phyloP scores from a whole-genome alignment of 2,888 invertebrate species.

The Chesias legatella region DNA sequence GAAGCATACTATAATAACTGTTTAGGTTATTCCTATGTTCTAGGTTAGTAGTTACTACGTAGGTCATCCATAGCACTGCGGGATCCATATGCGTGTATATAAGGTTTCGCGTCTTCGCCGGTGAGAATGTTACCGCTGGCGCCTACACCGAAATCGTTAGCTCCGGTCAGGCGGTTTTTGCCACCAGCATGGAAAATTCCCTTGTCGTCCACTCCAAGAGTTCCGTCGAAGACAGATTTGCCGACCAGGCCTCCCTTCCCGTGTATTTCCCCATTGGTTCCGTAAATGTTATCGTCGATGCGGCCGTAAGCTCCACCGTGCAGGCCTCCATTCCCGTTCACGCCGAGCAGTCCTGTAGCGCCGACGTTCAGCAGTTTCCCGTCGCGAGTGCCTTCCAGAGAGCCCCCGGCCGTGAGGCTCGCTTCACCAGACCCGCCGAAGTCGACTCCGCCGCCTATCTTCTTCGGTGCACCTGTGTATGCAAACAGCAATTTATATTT shows the following conservation, averaged over 20 bases:
- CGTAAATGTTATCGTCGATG: neutral
- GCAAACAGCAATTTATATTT: no score
- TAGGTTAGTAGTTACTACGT: no score
- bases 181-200: neutral
- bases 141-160: neutral
- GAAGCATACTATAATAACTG: no score
- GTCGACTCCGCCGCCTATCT: neutral
- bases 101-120: neutral
- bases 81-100: neutral
- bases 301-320: conserved; percentile 1
- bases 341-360: neutral
- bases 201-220: neutral
- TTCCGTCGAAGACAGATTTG: neutral
- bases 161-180: neutral
- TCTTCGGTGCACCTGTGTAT: neutral
- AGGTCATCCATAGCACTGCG: no score
- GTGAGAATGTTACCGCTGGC: neutral
- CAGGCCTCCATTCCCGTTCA: neutral
- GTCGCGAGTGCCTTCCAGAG: neutral
- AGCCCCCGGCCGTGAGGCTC: neutral
- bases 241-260: neutral
- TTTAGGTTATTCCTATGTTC: no score
- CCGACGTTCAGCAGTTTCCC: conserved; percentile 1
- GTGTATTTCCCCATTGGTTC: conserved; percentile 1
- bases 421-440: neutral